Evolutionary conservation across 2,113 vertebrate genomes (phyloP).

Genomic region (Odontophorus gujanensis): DNA sequence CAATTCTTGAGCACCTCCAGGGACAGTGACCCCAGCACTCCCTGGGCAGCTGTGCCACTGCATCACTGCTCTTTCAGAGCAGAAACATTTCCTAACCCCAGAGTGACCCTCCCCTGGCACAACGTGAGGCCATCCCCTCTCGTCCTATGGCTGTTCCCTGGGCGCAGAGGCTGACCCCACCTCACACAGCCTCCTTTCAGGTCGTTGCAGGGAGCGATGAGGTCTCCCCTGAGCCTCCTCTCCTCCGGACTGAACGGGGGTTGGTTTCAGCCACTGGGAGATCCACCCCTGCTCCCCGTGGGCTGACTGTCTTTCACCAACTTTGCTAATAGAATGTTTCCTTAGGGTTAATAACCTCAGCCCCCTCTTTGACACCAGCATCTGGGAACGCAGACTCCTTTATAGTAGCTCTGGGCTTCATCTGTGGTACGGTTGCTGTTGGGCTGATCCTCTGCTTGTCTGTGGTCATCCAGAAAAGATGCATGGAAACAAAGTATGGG

Average conservation of each 20-base stretch:
- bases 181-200: too few relatives aligned
- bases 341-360: constrained; percentile 69
- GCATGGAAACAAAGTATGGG: constrained; percentile 83
- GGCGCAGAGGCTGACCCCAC: too few relatives aligned
- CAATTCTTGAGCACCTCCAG: too few relatives aligned
- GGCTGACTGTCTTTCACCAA: not conserved
- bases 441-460: constrained; percentile 81
- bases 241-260: not conserved
- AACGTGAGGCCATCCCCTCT: too few relatives aligned
- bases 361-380: constrained; percentile 82
- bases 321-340: constrained; percentile 27
- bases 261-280: not conserved
- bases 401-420: constrained; percentile 81
- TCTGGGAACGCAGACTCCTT: constrained; percentile 72
- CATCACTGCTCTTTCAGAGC: too few relatives aligned
- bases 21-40: too few relatives aligned
- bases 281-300: not conserved
- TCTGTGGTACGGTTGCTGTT: constrained; percentile 78
- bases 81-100: too few relatives aligned
- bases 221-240: too few relatives aligned
- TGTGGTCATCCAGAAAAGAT: constrained; percentile 79
- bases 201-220: too few relatives aligned
- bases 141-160: too few relatives aligned
- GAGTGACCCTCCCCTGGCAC: too few relatives aligned
- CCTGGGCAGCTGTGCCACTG: too few relatives aligned